phyloP scores from a whole-genome alignment of 2,888 invertebrate genomes.

The Ashinkailepas kermadecensis region DNA sequence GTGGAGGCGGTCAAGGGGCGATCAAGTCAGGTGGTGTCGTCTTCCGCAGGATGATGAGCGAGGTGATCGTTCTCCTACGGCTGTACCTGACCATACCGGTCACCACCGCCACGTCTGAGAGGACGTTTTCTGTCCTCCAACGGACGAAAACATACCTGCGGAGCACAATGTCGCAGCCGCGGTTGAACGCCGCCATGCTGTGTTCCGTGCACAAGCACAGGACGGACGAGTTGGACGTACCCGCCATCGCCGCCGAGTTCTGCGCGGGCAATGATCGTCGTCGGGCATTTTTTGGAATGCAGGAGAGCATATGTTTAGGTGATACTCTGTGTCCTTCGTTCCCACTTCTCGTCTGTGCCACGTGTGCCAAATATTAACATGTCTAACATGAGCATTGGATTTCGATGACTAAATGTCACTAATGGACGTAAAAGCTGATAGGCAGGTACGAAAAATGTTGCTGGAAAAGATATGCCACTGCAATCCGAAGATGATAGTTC shows the following conservation, averaged over 20 bases:
- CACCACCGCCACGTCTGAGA: neutral
- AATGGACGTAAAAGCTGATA: too few species aligned
- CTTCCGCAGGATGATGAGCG: neutral
- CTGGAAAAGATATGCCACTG: too few species aligned
- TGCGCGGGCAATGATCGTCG: neutral
- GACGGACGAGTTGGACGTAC: neutral
- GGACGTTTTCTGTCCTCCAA: neutral
- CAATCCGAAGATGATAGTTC: too few species aligned
- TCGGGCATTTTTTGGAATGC: neutral
- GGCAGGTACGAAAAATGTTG: too few species aligned
- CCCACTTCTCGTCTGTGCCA: too few species aligned
- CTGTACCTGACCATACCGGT: neutral
- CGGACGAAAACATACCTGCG: neutral
- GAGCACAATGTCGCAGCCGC: neutral
- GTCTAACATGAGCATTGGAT: too few species aligned
- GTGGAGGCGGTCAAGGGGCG: neutral
- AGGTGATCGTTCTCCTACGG: neutral
- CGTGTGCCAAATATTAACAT: too few species aligned
- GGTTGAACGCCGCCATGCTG: neutral
- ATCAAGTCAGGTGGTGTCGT: neutral
- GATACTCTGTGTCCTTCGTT: too few species aligned
- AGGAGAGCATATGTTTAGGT: too few species aligned
- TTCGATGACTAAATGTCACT: too few species aligned
- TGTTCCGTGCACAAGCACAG: neutral
- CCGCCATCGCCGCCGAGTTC: neutral